Evolutionary conservation across 2,113 vertebrate genomes (phyloP).

Genomic region (Leuciscus idus): DNA sequence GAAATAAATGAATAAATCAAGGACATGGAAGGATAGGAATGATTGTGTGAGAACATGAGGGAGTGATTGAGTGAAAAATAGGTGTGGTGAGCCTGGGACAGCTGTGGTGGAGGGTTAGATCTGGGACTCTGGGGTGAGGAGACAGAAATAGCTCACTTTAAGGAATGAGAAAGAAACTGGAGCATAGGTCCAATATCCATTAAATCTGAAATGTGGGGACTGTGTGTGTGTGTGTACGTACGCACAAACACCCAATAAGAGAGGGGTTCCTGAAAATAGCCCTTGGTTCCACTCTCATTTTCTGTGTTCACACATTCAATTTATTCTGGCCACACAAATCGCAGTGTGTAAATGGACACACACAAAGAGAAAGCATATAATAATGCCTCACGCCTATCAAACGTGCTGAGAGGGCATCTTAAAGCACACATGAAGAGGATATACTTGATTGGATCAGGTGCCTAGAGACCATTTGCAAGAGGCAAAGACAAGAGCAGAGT

Average conservation of each 20-base stretch:
- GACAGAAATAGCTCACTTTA: slow-evolving; percentile 32
- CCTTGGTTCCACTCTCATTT: slow-evolving; percentile 43
- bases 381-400: background rate
- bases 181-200: slow-evolving; percentile 35
- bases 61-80: slow-evolving; percentile 11
- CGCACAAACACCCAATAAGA: background rate
- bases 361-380: background rate
- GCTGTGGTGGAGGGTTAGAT: slow-evolving; percentile 20
- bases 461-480: slow-evolving; percentile 3
- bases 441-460: background rate
- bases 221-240: no score
- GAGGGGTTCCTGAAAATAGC: slow-evolving; percentile 36
- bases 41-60: slow-evolving; percentile 9
- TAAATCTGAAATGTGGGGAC: slow-evolving; percentile 37
- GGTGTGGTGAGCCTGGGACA: slow-evolving; percentile 24
- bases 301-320: slow-evolving; percentile 32
- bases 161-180: slow-evolving; percentile 1
- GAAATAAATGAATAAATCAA: slow-evolving; percentile 32
- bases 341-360: slow-evolving; percentile 40
- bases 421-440: background rate
- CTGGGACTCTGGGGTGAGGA: slow-evolving; percentile 14
- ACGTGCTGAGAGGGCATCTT: slow-evolving; percentile 9
- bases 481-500: slow-evolving; percentile 6
- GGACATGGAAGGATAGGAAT: background rate
- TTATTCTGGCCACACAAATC: slow-evolving; percentile 50